Conservation (phyloP, 37 sponge, comb jelly and placozoan genomes). For the Geodia barretti region DNA sequence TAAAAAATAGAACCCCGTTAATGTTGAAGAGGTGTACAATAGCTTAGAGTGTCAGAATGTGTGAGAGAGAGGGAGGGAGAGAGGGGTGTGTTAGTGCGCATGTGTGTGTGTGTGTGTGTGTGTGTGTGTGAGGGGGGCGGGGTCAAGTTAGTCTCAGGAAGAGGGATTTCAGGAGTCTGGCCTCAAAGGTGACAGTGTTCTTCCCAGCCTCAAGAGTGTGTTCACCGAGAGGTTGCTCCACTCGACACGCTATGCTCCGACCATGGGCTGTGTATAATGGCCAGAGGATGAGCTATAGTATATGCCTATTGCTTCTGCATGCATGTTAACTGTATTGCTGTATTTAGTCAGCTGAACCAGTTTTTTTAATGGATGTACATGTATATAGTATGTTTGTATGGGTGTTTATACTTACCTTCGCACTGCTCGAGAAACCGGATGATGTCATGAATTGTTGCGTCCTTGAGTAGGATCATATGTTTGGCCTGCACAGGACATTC, state of each 20-base stretch:
- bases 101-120: not conserved
- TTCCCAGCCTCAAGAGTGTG: constrained; percentile 72
- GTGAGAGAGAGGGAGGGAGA: no score
- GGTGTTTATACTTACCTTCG: constrained; percentile 94
- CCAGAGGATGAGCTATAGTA: not conserved
- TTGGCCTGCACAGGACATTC: constrained; percentile 83
- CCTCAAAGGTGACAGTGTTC: constrained; percentile 96
- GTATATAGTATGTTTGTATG: no score
- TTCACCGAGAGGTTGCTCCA: constrained; percentile 86
- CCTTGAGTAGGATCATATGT: constrained; percentile 97
- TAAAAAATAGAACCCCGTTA: no score
- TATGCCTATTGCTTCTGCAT: not conserved
- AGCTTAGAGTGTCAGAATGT: not conserved
- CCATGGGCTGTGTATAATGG: constrained; percentile 59
- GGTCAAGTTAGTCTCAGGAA: constrained; percentile 63
- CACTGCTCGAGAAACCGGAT: constrained; percentile 92
- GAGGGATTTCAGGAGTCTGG: constrained; percentile 89
- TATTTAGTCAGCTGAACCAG: not conserved
- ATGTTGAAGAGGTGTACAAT: no score
- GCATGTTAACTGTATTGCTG: not conserved
- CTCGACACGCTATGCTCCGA: constrained; percentile 52
- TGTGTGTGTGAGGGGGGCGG: not conserved
- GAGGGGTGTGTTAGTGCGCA: not conserved
- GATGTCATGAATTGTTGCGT: constrained; percentile 80
- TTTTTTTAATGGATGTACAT: no score